Percentiles rank a stretch among this genome's conserved stretches.
Evolutionary conservation across 2,888 invertebrate species (phyloP).

Genomic region (Synergus laeviventris): DNA sequence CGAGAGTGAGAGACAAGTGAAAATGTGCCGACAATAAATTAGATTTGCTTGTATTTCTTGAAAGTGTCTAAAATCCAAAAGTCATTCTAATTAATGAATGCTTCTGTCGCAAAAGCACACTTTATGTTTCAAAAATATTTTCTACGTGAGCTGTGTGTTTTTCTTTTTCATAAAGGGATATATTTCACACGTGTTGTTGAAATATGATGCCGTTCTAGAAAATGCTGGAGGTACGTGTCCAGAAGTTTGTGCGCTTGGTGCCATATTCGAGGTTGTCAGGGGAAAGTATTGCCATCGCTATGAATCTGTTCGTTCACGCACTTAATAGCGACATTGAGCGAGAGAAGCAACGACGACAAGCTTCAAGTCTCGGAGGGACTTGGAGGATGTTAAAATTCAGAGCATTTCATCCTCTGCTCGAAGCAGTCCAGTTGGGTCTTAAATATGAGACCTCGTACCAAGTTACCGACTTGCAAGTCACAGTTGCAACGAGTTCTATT

Average conservation of each 20-base stretch:
- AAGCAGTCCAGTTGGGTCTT: constrained; percentile 66
- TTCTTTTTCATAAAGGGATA: constrained; percentile 32
- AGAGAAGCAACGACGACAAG: constrained; percentile 14
- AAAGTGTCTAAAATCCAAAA: background rate
- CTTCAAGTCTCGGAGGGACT: constrained; percentile 36
- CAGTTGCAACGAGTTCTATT: constrained; percentile 38
- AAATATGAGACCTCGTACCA: constrained; percentile 61
- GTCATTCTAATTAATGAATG: constrained; percentile 10
- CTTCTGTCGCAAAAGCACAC: constrained; percentile 15
- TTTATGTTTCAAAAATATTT: constrained; percentile 28
- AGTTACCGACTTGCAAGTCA: constrained; percentile 27
- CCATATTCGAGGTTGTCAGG: constrained; percentile 31
- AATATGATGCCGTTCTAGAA: constrained; percentile 35
- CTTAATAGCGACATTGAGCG: constrained; percentile 19
- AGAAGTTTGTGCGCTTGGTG: constrained; percentile 23
- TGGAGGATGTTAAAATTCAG: constrained; percentile 64
- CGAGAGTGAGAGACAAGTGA: background rate
- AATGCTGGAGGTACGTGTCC: constrained; percentile 32
- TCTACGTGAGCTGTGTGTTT: constrained; percentile 19
- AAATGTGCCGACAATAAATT: background rate
- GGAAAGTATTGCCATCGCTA: constrained; percentile 12
- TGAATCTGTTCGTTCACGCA: constrained; percentile 28
- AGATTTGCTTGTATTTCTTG: background rate
- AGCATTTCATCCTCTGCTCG: constrained; percentile 62
- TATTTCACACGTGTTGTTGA: constrained; percentile 35